Conservation (phyloP, 2,888 invertebrate species). For the Allophyes oxyacanthae region DNA sequence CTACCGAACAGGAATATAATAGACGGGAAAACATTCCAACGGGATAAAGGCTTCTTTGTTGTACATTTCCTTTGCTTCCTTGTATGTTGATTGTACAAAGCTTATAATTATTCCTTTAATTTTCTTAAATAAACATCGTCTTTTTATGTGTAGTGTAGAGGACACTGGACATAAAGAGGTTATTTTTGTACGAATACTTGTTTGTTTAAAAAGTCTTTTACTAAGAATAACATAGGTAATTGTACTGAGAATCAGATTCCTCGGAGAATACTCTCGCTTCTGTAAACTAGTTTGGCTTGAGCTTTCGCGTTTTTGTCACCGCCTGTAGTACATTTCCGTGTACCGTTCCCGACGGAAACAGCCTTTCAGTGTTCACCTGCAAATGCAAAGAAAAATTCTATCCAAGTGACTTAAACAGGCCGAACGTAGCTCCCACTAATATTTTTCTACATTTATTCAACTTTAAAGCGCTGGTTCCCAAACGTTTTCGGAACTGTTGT, state of each 20-base stretch:
- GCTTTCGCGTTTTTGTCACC: constrained; percentile 74
- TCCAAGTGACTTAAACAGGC: constrained; percentile 52
- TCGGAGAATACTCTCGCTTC: constrained; percentile 41
- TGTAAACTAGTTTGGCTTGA: constrained; percentile 73
- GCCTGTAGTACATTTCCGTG: constrained; percentile 81
- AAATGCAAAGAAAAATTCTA: constrained; percentile 68
- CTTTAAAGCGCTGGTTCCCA: constrained; percentile 49
- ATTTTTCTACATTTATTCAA: constrained; percentile 55
- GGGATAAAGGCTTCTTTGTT: constrained; percentile 70
- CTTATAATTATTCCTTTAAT: constrained; percentile 36
- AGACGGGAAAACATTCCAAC: constrained; percentile 59
- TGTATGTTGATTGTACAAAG: constrained; percentile 36
- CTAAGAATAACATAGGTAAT: constrained; percentile 38
- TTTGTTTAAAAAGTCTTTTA: constrained; percentile 10
- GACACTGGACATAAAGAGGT: no score
- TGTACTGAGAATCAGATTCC: constrained; percentile 39
- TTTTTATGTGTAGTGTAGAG: no score
- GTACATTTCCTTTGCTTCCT: constrained; percentile 60
- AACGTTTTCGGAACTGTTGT: constrained; percentile 61
- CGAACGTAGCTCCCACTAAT: constrained; percentile 48
- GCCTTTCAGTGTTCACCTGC: constrained; percentile 78
- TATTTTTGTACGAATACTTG: no score
- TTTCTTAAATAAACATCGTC: constrained; percentile 30
- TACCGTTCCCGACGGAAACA: constrained; percentile 77
- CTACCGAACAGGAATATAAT: constrained; percentile 70